Evolutionary conservation across 1,140 invertebrate genomes (phyloP), one percentile per base, ranked within the genome.

Genomic region (Atopsyche davidsoni): DNA sequence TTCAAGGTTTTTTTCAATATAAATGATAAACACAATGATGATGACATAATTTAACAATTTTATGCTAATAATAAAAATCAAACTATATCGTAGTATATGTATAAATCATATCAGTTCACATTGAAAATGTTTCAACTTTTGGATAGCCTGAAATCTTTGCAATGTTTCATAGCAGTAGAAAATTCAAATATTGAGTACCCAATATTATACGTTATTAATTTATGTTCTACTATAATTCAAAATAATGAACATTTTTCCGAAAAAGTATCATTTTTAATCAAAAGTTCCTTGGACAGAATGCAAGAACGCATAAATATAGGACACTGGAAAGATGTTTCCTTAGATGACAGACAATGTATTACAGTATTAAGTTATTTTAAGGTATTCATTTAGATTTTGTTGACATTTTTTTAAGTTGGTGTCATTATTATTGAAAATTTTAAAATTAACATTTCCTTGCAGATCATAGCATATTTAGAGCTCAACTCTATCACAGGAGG

Each of bases 281-380:
- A 79, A 60, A 75, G 75, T 23, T 72, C 88, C 45, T 67, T 89
- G 34, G 86, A 90, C 66, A 76, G 78, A 60, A 76, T 75, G 55
- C 89, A 88, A 82, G 88, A 93, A 68, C 70, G 78, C 58, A 73
- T 93, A 10, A 90, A 93, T 69, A 84, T 84, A 35, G 89, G 90
- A 1, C 79, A 89, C 60, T 95, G 90, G 85, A 87, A 83, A 73
- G 76, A 83, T 62, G 87, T 93, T 10, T 68, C 77, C 22, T 51
- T 77, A 31, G 66, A 60, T 16, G 66, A 78, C 35, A 73, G 81
- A 58, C 78, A 80, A 63, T 73, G 75, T 36, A 83, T 84, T 62
- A 79, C 82, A 10, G 62, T 83, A 36, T 77, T 73, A 3, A 75
- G 77, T 55, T 79, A 80, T 51, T 60, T 83, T 10, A 80, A 80